Base-by-base conservation (phyloP, 2,113 vertebrate genomes). In the Apaloderma vittatum region DNA sequence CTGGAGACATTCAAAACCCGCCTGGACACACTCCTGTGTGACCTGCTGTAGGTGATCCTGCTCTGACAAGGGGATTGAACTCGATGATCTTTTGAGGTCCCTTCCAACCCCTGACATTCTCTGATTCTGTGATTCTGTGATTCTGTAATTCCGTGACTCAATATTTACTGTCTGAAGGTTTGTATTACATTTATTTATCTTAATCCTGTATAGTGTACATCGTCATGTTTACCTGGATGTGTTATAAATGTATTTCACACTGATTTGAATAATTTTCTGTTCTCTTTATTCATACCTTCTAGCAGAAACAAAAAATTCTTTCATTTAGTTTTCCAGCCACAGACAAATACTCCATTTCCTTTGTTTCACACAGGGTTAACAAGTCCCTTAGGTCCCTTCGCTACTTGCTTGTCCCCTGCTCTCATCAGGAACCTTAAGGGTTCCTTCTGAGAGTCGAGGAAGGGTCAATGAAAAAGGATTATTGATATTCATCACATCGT, bases 361-460 rank as follows among this genome's bases (percentile, higher is more conserved):
- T 59, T 11, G 15, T 58, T 78, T 78, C 61, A 63, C 15, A 74
- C 3, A 27, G 59, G 9, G 34, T 43, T 52, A 37, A 68, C 74
- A 84, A 62, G 27, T 37, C 20, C 26, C 43, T 48, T 27, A 55
- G 36, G 54, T 62, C 5, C 78, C 27, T 70, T 70, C 72, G 12
- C 23, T 87, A 34, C 52, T 63, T 91, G 36, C 15, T 10, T 57
- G 16, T 9, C 23, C 18, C 8, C 6, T 45, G 11, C 8, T 57
- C 24, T 40, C n/a, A 52, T 83, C 54, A 68, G n/a, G 55, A 73
- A 23, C 20, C 30, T 52, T 74, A 74, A 10, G 72, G 52, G 21
- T 8, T 9, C 12, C 7, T 45, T 32, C 11, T 1, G 0, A 45
- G 34, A 14, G 26, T 19, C 2, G 3, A 37, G 20, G 15, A 26